phyloP scores from a whole-genome alignment of 2,113 vertebrate species.

The Catharus minimus region DNA sequence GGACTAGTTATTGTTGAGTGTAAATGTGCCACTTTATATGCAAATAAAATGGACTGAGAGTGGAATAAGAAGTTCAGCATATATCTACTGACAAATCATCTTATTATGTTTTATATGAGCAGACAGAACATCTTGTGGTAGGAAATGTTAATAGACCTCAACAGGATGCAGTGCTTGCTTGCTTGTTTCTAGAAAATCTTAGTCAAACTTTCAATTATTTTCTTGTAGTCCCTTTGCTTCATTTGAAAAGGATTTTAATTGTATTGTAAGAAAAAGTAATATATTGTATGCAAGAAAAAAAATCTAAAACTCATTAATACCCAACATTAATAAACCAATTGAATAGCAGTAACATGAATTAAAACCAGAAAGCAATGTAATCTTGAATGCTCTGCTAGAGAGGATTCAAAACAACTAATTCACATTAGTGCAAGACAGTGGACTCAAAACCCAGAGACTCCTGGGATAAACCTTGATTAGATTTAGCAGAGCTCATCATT shows the following conservation, averaged over 20 bases:
- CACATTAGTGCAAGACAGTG: not conserved
- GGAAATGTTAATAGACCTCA: slow-evolving; percentile 64
- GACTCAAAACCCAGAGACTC: not conserved
- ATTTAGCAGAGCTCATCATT: not conserved
- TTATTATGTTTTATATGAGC: slow-evolving; percentile 71
- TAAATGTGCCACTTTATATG: slow-evolving; percentile 79
- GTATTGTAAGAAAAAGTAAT: not conserved
- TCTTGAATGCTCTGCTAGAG: not conserved
- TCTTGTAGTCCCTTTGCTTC: slow-evolving; percentile 10
- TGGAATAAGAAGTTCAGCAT: slow-evolving; percentile 70
- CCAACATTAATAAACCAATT: not conserved
- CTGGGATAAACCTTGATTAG: not conserved
- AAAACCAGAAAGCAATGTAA: not conserved
- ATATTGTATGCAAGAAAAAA: not conserved
- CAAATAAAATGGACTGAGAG: slow-evolving; percentile 74
- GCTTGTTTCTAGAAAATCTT: slow-evolving; percentile 41
- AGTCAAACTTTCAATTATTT: slow-evolving; percentile 23
- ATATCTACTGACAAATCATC: slow-evolving; percentile 72
- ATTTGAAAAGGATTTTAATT: slow-evolving; percentile 10
- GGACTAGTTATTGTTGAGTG: slow-evolving; percentile 73
- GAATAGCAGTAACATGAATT: not conserved
- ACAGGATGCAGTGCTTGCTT: slow-evolving; percentile 29
- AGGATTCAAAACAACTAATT: not conserved
- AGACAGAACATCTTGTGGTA: slow-evolving; percentile 43
- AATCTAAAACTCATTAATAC: not conserved